Evolutionary conservation across 2,113 vertebrate genomes (phyloP).

Genomic region (Butorides virescens): DNA sequence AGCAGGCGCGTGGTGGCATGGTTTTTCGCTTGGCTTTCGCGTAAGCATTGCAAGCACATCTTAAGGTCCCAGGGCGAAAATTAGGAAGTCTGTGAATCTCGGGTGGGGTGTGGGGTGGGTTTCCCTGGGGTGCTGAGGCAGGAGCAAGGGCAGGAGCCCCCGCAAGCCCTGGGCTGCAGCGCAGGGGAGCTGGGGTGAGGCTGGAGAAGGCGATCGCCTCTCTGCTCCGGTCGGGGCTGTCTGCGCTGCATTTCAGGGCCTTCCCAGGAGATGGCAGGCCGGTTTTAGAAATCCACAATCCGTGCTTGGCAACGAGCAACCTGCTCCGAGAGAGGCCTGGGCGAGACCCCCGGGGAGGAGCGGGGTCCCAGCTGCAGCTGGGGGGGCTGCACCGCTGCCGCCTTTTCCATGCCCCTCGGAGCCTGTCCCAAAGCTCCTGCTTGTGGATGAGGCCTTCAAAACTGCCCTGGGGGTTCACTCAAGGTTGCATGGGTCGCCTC

Average conservation of each 20-base stretch:
- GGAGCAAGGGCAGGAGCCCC: not conserved
- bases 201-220: fast-evolving
- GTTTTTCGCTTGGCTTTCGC: not conserved
- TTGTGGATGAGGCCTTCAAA: not conserved
- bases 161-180: not conserved
- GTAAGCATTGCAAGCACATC: not conserved
- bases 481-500: fast-evolving
- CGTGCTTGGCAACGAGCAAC: not conserved
- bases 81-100: not conserved
- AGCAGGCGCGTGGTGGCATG: fast-evolving
- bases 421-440: too few relatives aligned
- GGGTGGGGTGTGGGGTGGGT: not conserved
- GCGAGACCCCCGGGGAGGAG: too few relatives aligned
- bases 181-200: not conserved
- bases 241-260: not conserved
- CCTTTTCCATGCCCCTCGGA: too few relatives aligned
- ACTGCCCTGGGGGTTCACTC: fast-evolving
- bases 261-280: slow-evolving; percentile 44
- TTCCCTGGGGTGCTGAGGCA: not conserved
- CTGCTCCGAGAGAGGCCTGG: not conserved
- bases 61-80: not conserved
- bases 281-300: not conserved
- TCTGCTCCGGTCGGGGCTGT: not conserved
- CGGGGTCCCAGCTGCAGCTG: not conserved
- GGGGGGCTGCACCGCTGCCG: too few relatives aligned